A percentile compares a stretch with the other conserved stretches of the same genome.
phyloP scores from a whole-genome alignment of 1,140 invertebrate species.

The Aphelinus certus region DNA sequence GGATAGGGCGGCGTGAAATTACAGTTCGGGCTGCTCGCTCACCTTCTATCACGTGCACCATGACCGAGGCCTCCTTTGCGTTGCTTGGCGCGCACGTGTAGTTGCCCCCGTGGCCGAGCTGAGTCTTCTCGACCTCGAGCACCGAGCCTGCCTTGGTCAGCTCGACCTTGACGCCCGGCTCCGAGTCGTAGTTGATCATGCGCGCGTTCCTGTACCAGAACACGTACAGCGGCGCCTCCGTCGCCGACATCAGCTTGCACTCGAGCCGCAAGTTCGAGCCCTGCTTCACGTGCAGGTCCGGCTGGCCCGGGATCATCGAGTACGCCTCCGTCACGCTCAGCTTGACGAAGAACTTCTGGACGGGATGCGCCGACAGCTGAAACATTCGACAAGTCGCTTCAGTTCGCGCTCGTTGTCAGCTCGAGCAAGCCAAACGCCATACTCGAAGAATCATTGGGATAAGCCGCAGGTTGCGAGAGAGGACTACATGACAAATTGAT shows the following conservation, averaged over 20 bases:
- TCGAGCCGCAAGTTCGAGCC: conserved; percentile 77
- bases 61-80: conserved; percentile 73
- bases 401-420: too few relatives aligned
- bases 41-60: conserved; percentile 75
- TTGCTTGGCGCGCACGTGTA: conserved; percentile 78
- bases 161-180: conserved; percentile 63
- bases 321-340: conserved; percentile 72
- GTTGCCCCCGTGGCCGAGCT: conserved; percentile 71
- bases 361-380: conserved; percentile 60
- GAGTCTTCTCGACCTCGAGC: conserved; percentile 68
- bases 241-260: conserved; percentile 76
- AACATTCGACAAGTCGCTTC: too few relatives aligned
- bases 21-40: conserved; percentile 24
- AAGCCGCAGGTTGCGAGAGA: too few relatives aligned
- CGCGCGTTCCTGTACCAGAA: conserved; percentile 82
- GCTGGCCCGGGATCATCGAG: conserved; percentile 78
- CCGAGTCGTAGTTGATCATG: conserved; percentile 80
- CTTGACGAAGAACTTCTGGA: conserved; percentile 57
- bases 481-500: too few relatives aligned
- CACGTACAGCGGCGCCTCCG: conserved; percentile 79
- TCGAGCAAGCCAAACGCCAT: too few relatives aligned
- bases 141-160: conserved; percentile 66
- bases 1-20: not conserved
- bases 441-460: too few relatives aligned
- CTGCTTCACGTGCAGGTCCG: conserved; percentile 79